A percentile compares a stretch with the other conserved stretches of the same genome.
Evolutionary conservation across 1,140 invertebrate genomes (phyloP).

Genomic region (Plectrocnemia conspersa): DNA sequence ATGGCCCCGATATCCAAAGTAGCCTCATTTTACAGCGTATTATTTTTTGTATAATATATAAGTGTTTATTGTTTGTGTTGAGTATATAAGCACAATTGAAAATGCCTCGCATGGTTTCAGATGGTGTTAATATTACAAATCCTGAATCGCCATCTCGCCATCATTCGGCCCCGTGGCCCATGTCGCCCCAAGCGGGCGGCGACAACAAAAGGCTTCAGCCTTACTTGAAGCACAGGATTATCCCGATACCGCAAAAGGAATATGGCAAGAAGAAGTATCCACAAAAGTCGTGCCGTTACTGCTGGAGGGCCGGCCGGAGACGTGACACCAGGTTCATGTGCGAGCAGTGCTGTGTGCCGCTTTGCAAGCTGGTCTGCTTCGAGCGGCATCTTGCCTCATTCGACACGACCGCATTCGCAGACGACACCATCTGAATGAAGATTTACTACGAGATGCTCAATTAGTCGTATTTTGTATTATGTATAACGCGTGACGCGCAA

Average conservation of each 20-base stretch:
- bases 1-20: too few relatives aligned
- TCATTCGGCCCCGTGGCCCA: conserved; percentile 13
- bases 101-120: conserved; percentile 35
- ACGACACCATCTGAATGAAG: too few relatives aligned
- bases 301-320: conserved; percentile 48
- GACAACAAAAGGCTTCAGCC: conserved; percentile 24
- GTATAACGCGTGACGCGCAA: too few relatives aligned
- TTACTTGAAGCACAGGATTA: conserved; percentile 43
- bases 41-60: not conserved
- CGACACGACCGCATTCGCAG: too few relatives aligned
- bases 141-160: conserved; percentile 5
- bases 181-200: not conserved
- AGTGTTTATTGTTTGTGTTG: not conserved
- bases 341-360: conserved; percentile 47
- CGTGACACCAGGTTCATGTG: conserved; percentile 51
- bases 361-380: conserved; percentile 50
- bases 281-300: conserved; percentile 48
- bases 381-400: conserved; percentile 42
- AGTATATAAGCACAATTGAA: too few relatives aligned
- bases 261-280: conserved; percentile 53
- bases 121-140: conserved; percentile 21
- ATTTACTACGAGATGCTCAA: too few relatives aligned
- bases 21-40: too few relatives aligned
- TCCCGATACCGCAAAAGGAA: conserved; percentile 51
- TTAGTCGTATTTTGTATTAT: too few relatives aligned